A percentile compares a stretch with the other conserved stretches of the same genome.
These are phyloP conservation scores for Eolophus roseicapilla DNA, from an alignment of 2,113 vertebrate genomes.

Conservation along the genomic window DNA sequence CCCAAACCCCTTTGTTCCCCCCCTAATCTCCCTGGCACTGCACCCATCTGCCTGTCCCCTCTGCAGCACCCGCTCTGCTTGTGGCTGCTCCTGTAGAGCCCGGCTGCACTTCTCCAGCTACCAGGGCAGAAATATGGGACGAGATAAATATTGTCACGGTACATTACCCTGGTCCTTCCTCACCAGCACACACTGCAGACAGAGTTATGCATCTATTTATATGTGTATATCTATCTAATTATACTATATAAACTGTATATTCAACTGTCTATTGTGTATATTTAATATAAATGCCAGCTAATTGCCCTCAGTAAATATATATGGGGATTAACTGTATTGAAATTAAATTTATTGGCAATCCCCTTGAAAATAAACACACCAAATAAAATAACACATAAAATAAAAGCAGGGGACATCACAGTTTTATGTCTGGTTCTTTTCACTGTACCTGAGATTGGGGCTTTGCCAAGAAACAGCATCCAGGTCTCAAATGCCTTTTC, in stretches of 20 bases:
- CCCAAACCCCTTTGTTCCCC: background rate
- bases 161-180: constrained; percentile 61
- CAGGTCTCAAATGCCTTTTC: background rate
- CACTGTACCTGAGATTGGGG: accelerated
- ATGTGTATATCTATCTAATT: constrained; percentile 54
- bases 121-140: constrained; percentile 14
- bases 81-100: background rate
- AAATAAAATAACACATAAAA: constrained; percentile 24
- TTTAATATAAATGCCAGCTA: constrained; percentile 35
- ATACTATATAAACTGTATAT: constrained; percentile 43
- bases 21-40: background rate
- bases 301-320: constrained; percentile 56
- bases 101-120: background rate
- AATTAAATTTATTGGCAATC: constrained; percentile 36
- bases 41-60: background rate
- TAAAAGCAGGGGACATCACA: background rate
- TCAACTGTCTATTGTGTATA: constrained; percentile 9
- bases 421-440: background rate
- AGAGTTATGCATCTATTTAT: constrained; percentile 64
- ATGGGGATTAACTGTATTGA: constrained; percentile 29
- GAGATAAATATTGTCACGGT: constrained; percentile 62
- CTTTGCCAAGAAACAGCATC: background rate
- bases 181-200: constrained; percentile 24
- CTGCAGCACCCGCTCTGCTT: accelerated
- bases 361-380: constrained; percentile 25